These are phyloP conservation scores for Dipodomys ordii DNA, from an alignment of 2,113 vertebrate genomes.

Conservation along the genomic window DNA sequence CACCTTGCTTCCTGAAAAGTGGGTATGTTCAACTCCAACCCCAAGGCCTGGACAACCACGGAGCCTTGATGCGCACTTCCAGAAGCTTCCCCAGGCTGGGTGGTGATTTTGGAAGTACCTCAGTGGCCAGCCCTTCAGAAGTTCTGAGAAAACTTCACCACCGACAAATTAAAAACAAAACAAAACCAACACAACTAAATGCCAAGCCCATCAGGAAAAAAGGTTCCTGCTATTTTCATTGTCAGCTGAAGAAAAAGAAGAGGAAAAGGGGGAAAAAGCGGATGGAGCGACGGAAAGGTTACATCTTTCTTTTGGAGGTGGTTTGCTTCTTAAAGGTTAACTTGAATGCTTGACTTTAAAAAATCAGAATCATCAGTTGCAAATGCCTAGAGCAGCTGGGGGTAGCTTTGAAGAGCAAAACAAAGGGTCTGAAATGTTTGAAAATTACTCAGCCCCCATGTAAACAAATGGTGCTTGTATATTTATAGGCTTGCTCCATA, in stretches of 20 bases:
- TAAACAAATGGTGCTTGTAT: slow-evolving; percentile 69
- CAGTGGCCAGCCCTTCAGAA: slow-evolving; percentile 63
- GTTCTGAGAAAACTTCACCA: slow-evolving; percentile 75
- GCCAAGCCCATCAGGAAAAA: slow-evolving; percentile 64
- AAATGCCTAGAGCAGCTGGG: slow-evolving; percentile 83
- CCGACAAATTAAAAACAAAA: slow-evolving; percentile 62
- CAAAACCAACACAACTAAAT: slow-evolving; percentile 67
- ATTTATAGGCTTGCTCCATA: slow-evolving; percentile 70
- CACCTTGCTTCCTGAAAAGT: not conserved
- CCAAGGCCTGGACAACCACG: not conserved
- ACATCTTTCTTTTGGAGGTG: slow-evolving; percentile 73
- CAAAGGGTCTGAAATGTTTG: slow-evolving; percentile 81
- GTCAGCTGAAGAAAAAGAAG: slow-evolving; percentile 56
- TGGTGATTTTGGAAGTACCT: not conserved
- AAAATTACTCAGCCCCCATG: slow-evolving; percentile 72
- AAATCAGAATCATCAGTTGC: slow-evolving; percentile 84
- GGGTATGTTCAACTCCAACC: slow-evolving; percentile 1
- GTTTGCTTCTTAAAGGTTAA: slow-evolving; percentile 79
- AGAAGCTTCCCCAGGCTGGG: not conserved
- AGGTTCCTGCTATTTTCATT: slow-evolving; percentile 75
- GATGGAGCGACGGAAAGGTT: slow-evolving; percentile 75
- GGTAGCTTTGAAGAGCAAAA: slow-evolving; percentile 82
- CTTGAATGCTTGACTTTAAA: slow-evolving; percentile 82
- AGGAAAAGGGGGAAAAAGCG: slow-evolving; percentile 64
- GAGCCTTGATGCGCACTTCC: not conserved